phyloP scores from a whole-genome alignment of 2,888 invertebrate species.

The Dolichopus griseipennis region DNA sequence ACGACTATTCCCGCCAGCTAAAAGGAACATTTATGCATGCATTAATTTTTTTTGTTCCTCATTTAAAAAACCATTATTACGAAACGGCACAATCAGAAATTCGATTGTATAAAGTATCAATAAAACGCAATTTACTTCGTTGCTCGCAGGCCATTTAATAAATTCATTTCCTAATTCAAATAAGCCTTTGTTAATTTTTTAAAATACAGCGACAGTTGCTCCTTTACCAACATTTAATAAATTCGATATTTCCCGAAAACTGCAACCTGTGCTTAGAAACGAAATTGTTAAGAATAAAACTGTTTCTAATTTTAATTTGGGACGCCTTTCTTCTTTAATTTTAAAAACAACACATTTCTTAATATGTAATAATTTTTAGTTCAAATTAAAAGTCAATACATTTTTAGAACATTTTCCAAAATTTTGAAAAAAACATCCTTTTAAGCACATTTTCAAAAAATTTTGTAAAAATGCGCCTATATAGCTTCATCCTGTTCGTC shows the following conservation, averaged over 20 bases:
- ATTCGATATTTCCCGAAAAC: neutral
- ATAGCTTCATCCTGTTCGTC: too few species aligned
- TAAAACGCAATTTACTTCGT: neutral
- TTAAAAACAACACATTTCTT: too few species aligned
- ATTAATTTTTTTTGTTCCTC: slow-evolving; percentile 9
- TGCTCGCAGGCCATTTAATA: neutral
- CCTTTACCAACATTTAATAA: neutral
- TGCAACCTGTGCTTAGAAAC: neutral
- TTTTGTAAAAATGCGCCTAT: too few species aligned
- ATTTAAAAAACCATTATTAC: slow-evolving; percentile 12
- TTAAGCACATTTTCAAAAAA: too few species aligned
- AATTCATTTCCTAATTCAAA: neutral
- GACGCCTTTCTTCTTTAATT: neutral
- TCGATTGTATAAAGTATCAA: neutral
- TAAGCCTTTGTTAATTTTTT: neutral
- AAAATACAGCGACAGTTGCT: neutral
- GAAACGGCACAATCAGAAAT: neutral
- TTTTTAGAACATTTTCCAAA: too few species aligned
- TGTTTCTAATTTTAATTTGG: neutral
- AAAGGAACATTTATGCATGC: too few species aligned
- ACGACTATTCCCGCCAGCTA: too few species aligned
- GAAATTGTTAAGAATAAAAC: neutral
- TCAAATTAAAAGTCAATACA: too few species aligned
- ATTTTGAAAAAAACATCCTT: too few species aligned
- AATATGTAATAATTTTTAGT: too few species aligned